phyloP scores from a whole-genome alignment of 2,797 vertebrate genomes.

The Esox masquinongy region DNA sequence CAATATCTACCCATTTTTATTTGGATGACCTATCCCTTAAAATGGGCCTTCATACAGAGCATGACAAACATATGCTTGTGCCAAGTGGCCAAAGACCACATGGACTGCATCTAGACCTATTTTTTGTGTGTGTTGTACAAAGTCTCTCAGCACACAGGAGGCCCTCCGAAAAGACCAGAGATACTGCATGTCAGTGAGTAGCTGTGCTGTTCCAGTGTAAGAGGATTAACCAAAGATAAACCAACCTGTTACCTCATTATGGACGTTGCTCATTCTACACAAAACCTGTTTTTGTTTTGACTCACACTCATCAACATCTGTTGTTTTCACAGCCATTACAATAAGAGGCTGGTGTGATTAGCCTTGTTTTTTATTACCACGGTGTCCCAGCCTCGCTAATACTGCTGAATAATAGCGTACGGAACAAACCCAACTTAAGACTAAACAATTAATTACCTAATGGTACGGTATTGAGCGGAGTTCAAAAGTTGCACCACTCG shows the following conservation, averaged over 20 bases:
- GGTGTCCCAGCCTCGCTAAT: not conserved
- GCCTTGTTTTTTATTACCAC: not conserved
- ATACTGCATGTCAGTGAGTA: conserved; percentile 22
- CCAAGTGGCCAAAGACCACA: not conserved
- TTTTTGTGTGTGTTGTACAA: not conserved
- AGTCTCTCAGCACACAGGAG: not conserved
- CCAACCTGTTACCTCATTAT: conserved; percentile 67
- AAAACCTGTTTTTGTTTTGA: conserved; percentile 56
- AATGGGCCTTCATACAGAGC: no score
- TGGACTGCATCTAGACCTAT: not conserved
- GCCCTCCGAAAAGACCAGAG: not conserved
- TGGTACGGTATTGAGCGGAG: no score
- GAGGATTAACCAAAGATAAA: conserved; percentile 70
- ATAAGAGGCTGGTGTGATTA: not conserved
- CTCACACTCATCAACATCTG: not conserved
- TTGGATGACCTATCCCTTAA: no score
- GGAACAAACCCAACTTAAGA: not conserved
- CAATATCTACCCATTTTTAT: no score
- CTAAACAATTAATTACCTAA: no score
- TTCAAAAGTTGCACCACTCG: no score
- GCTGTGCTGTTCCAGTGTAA: conserved; percentile 55
- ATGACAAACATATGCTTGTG: no score
- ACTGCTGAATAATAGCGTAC: not conserved
- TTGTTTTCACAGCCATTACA: not conserved
- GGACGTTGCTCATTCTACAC: conserved; percentile 19